These are phyloP conservation scores for Clarias laeviceps DNA, from an alignment of 2,797 vertebrate genomes.

Conservation along the genomic window DNA sequence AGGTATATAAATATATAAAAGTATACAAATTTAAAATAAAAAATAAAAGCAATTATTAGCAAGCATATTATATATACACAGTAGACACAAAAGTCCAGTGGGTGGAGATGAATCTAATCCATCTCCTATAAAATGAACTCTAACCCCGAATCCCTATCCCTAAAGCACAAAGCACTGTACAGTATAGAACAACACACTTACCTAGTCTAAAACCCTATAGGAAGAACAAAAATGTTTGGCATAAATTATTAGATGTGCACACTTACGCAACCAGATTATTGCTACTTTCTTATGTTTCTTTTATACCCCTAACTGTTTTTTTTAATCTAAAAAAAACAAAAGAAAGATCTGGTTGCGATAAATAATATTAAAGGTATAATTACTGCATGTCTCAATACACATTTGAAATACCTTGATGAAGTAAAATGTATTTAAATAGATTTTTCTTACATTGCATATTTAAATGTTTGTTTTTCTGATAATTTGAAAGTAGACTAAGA, in stretches of 20 bases:
- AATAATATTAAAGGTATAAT: neutral
- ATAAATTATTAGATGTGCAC: neutral
- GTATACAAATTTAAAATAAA: too few relatives aligned
- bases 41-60: too few relatives aligned
- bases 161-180: neutral
- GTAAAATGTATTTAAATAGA: too few relatives aligned
- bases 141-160: neutral
- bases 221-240: neutral
- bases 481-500: too few relatives aligned
- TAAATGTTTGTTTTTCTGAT: too few relatives aligned
- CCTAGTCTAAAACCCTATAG: neutral
- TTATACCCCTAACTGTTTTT: neutral
- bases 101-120: neutral
- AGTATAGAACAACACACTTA: neutral
- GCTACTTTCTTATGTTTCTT: neutral
- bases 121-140: neutral
- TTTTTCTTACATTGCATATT: too few relatives aligned
- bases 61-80: neutral
- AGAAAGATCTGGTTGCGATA: too few relatives aligned
- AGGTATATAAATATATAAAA: too few relatives aligned
- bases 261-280: neutral
- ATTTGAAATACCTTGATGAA: too few relatives aligned
- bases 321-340: too few relatives aligned
- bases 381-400: too few relatives aligned
- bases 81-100: neutral